Evolutionary conservation across 2,888 invertebrate genomes (phyloP), one percentile per base, ranked within the genome.

Genomic region (Agonopterix arenella): DNA sequence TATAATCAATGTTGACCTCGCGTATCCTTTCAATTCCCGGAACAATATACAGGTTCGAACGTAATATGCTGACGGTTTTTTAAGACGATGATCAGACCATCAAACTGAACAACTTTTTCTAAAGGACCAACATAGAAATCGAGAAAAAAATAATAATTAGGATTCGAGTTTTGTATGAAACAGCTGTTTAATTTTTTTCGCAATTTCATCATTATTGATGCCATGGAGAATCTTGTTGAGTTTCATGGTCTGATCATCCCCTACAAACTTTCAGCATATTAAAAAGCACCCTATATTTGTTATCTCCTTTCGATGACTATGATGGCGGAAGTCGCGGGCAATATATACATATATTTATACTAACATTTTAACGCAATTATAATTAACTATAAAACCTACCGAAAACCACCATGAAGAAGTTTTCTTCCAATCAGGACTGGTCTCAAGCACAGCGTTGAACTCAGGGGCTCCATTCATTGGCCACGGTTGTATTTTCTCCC

Each of bases 381-480:
- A 38, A 38, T 38, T 38, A 1, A 37, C 2, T 37, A 37, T 40
- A 40, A 40, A 40, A n/a, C 46, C 48, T 54, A 69, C 68, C 56
- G 60, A 46, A 10, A 64, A 54, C 50, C 59, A 53, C n/a, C 44
- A 36, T 0, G 59, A 45, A 11, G 43, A 42, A 0, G 59, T 53
- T 1, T 13, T 36, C 16, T 56, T 47, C 54, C 66, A 60, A 0
- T 60, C 48, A 0, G 58, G 55, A 4, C 55, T 52, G 9, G 49
- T 47, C 11, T 57, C 55, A 18, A 64, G 13, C 1, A 55, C 47
- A 7, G 55, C 63, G n/a, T 56, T 54, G 0, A 70, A 41, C 28
- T 68, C 70, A 2, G 55, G 50, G 0, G 59, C 48, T 0, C 66
- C 68, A 0, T 45, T 47, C 8, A 62, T 2, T 7, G 63, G 62